phyloP scores from a whole-genome alignment of 2,113 vertebrate genomes.

The Rattus rattus region DNA sequence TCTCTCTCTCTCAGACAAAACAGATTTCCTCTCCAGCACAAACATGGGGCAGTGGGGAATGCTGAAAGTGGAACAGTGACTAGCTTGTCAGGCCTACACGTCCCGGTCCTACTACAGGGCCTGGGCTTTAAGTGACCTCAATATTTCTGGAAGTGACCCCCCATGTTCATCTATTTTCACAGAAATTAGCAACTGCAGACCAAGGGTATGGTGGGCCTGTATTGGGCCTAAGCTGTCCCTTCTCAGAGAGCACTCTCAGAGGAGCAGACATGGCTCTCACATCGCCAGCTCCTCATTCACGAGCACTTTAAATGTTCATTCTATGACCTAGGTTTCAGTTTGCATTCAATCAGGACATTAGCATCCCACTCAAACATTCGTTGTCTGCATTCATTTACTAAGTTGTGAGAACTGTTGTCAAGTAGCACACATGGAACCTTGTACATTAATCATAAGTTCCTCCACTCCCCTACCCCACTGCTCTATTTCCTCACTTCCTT shows the following conservation, averaged over 20 bases:
- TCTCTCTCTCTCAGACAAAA: too few species aligned
- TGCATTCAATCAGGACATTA: background rate
- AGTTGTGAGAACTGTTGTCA: too few species aligned
- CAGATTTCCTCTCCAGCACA: background rate
- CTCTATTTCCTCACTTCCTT: background rate
- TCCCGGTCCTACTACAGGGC: accelerated
- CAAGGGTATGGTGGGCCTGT: background rate
- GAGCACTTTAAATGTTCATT: too few species aligned
- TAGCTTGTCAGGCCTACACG: background rate
- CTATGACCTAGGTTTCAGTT: background rate
- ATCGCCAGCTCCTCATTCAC: background rate
- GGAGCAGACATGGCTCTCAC: background rate
- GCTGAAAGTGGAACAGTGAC: background rate
- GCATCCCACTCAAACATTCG: background rate
- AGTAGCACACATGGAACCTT: background rate
- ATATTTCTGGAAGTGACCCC: background rate
- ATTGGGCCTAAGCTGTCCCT: background rate
- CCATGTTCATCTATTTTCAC: background rate
- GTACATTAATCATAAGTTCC: background rate
- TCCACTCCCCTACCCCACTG: background rate
- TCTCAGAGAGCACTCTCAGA: background rate
- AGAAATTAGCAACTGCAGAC: background rate
- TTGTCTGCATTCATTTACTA: background rate
- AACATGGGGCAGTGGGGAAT: accelerated
- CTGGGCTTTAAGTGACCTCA: accelerated